These are phyloP conservation scores for Drosophila subsilvestris DNA, from an alignment of 2,888 invertebrate genomes.

Conservation along the genomic window DNA sequence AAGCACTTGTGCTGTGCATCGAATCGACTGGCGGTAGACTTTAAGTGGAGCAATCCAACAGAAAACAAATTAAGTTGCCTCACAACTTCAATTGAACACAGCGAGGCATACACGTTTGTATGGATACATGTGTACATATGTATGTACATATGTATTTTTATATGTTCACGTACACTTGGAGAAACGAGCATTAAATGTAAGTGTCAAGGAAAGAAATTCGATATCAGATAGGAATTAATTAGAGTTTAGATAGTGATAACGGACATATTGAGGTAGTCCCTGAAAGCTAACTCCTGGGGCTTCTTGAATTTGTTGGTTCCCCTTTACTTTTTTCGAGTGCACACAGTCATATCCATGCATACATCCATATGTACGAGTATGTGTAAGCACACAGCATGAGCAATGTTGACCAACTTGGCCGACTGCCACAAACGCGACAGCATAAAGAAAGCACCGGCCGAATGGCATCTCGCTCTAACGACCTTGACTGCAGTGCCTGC, in stretches of 20 bases:
- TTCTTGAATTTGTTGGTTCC: not conserved
- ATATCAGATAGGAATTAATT: no score
- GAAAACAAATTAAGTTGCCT: slow-evolving; percentile 13
- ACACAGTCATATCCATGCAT: not conserved
- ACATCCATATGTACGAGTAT: not conserved
- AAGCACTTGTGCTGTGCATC: not conserved
- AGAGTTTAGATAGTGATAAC: no score
- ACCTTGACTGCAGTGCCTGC: slow-evolving; percentile 66
- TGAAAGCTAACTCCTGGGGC: no score
- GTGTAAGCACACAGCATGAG: not conserved
- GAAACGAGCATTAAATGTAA: not conserved
- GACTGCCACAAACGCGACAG: slow-evolving; percentile 13
- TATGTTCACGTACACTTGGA: not conserved
- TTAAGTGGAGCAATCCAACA: slow-evolving; percentile 16
- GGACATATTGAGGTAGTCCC: no score
- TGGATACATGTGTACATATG: not conserved
- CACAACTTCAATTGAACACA: not conserved
- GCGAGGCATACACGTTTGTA: not conserved
- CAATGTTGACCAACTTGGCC: slow-evolving; percentile 25
- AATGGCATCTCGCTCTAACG: slow-evolving; percentile 25
- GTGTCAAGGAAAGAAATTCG: no score
- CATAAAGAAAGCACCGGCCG: not conserved
- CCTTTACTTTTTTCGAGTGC: not conserved
- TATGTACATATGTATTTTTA: not conserved
- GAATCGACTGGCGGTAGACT: slow-evolving; percentile 5